Percentiles rank a stretch among this genome's conserved stretches.
Evolutionary conservation across 1,140 invertebrate genomes (phyloP).

Genomic region (Andricus grossulariae): DNA sequence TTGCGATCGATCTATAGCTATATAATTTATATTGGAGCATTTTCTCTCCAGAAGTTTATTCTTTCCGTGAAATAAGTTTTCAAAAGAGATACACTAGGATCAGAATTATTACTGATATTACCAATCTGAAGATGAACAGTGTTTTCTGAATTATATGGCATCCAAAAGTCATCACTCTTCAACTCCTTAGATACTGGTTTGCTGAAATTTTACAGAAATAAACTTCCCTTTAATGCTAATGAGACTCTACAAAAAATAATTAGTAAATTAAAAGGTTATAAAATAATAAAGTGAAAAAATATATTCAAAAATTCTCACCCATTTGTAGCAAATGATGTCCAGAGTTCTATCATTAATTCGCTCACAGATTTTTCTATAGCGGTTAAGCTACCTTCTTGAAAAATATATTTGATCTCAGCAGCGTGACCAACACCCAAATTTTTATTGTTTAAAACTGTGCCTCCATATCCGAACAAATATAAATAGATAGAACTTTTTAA

Average conservation of each 20-base stretch:
- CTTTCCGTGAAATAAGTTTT: not conserved
- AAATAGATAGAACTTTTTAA: not conserved
- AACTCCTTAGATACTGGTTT: not conserved
- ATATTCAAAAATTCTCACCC: not conserved
- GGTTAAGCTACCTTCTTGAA: not conserved
- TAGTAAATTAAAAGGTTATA: too few species aligned
- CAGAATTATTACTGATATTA: not conserved
- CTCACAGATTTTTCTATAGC: not conserved
- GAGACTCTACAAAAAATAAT: too few species aligned
- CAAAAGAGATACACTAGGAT: not conserved
- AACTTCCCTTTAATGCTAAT: not conserved
- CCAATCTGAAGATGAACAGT: constrained; percentile 10
- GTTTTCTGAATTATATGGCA: not conserved
- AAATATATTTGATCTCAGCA: not conserved
- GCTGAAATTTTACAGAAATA: not conserved
- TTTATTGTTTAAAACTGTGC: not conserved
- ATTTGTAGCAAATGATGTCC: constrained; percentile 4
- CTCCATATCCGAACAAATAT: not conserved
- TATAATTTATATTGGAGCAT: not conserved
- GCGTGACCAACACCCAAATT: not conserved
- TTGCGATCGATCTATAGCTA: too few species aligned
- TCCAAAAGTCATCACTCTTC: not conserved
- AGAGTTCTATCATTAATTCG: not conserved
- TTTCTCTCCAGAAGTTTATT: not conserved
- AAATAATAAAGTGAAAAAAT: not conserved